These are phyloP conservation scores for Pogonognathellus flavescens DNA, from an alignment of 1,140 invertebrate species.

Conservation along the genomic window DNA sequence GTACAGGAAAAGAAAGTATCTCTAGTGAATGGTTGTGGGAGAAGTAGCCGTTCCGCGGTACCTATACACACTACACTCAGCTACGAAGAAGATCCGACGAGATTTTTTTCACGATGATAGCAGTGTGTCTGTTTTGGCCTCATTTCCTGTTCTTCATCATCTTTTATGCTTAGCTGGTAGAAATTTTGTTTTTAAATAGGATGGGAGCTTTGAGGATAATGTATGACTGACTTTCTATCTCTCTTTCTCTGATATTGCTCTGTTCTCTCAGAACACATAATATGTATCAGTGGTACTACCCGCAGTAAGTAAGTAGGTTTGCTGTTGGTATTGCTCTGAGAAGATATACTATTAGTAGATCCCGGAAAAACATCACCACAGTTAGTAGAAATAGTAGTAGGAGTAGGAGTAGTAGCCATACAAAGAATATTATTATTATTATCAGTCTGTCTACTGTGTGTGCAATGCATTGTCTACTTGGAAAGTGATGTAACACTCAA, in stretches of 20 bases:
- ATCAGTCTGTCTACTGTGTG: background rate
- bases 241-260: background rate
- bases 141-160: conserved; percentile 63
- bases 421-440: background rate
- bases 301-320: background rate
- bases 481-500: conserved; percentile 14
- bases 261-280: too few relatives aligned
- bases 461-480: background rate
- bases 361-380: too few relatives aligned
- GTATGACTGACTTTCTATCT: conserved; percentile 39
- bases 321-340: background rate
- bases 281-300: too few relatives aligned
- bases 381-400: background rate
- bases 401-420: background rate
- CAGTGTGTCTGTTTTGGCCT: conserved; percentile 55
- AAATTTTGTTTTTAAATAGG: conserved; percentile 59
- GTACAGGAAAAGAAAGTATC: too few relatives aligned
- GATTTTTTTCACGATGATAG: conserved; percentile 35
- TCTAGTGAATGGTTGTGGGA: too few relatives aligned
- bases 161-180: conserved; percentile 61
- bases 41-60: too few relatives aligned
- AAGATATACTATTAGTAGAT: too few relatives aligned
- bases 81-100: background rate
- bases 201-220: conserved; percentile 59
- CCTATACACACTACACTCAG: background rate